phyloP scores from a whole-genome alignment of 2,888 invertebrate species.

The Zaprionus lineosus region DNA sequence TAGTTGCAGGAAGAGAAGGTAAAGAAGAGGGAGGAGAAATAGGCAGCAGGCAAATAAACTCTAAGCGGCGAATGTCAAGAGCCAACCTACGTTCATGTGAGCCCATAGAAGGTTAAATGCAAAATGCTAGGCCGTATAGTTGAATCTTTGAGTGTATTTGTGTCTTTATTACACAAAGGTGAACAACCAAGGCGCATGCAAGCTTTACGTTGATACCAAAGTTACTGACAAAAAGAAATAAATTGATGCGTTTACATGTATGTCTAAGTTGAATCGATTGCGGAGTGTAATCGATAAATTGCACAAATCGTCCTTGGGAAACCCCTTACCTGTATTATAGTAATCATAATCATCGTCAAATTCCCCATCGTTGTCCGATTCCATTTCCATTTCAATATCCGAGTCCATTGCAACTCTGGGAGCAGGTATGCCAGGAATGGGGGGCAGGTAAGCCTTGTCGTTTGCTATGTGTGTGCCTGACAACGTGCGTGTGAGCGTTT shows the following conservation, averaged over 20 bases:
- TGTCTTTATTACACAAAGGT: conserved; percentile 49
- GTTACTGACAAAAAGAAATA: conserved; percentile 24
- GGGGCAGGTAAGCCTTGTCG: conserved; percentile 30
- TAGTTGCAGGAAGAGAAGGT: background rate
- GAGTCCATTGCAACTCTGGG: conserved; percentile 85
- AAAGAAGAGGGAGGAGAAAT: background rate
- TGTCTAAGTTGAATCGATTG: conserved; percentile 53
- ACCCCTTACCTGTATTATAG: conserved; percentile 85
- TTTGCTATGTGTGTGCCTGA: conserved; percentile 12
- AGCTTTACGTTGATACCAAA: conserved; percentile 19
- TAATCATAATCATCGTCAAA: conserved; percentile 89
- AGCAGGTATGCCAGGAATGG: conserved; percentile 4
- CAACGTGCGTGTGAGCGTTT: conserved; percentile 21
- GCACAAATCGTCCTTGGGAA: conserved; percentile 35
- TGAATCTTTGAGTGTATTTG: background rate
- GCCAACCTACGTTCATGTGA: conserved; percentile 41
- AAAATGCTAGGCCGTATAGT: conserved; percentile 23
- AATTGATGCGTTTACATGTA: conserved; percentile 14
- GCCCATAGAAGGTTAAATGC: conserved; percentile 57
- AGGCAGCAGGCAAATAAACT: conserved; percentile 21
- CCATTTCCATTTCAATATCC: conserved; percentile 89
- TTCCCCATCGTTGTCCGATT: conserved; percentile 90
- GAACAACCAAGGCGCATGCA: conserved; percentile 65
- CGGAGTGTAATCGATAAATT: conserved; percentile 47
- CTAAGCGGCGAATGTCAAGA: conserved; percentile 71